Conservation (phyloP, 2,113 vertebrate species). For the Aegotheles bennettii region DNA sequence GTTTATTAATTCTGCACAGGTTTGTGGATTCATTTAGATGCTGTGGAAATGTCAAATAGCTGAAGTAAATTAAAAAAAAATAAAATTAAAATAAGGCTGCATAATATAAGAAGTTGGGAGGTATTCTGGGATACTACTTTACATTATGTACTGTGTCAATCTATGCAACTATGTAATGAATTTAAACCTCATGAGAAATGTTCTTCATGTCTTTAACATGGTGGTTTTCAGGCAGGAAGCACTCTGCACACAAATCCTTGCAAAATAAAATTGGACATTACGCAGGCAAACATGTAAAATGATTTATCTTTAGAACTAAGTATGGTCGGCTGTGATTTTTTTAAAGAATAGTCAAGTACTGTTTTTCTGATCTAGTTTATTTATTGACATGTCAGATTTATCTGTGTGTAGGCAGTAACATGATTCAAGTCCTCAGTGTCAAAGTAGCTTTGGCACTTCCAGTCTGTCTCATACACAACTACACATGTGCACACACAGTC, state of each 20-base stretch:
- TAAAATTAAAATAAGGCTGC: neutral
- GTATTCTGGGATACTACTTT: neutral
- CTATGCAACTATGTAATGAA: neutral
- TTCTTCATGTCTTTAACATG: neutral
- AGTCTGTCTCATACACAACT: neutral
- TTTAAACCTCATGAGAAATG: neutral
- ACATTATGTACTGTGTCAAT: neutral
- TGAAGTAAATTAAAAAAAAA: neutral
- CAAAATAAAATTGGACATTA: neutral
- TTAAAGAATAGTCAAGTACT: neutral
- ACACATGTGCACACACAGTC: rapidly evolving
- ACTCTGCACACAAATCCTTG: neutral
- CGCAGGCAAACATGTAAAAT: neutral
- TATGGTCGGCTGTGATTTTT: neutral
- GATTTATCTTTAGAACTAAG: neutral
- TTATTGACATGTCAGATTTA: neutral
- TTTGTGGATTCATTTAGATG: neutral
- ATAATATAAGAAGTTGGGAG: neutral
- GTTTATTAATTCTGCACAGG: neutral
- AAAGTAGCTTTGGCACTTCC: neutral
- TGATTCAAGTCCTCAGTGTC: neutral
- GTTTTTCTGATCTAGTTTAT: neutral
- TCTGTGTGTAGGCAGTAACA: neutral
- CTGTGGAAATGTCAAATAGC: neutral
- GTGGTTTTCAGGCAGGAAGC: neutral